Conservation (phyloP, 2,113 vertebrate species). For the Rhegmatorhina hoffmannsi region DNA sequence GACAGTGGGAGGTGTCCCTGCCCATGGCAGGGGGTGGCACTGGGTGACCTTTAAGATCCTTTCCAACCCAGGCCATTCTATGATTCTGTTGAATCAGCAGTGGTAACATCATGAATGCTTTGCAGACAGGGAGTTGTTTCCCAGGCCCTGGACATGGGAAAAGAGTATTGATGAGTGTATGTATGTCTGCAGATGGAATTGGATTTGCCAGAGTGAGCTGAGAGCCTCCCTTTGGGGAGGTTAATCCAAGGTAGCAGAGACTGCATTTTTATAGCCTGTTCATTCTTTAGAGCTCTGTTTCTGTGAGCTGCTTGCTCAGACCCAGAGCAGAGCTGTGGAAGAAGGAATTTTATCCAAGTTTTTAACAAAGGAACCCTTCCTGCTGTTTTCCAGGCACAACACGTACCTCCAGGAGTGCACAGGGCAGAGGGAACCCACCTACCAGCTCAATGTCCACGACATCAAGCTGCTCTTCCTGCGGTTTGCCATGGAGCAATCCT, state of each 20-base stretch:
- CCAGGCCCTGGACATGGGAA: neutral
- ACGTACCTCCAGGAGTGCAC: conserved; percentile 99
- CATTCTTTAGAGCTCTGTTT: neutral
- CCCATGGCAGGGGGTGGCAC: neutral
- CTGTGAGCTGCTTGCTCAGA: accelerated
- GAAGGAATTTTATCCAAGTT: neutral
- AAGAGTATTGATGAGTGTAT: neutral
- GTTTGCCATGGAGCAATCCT: conserved; percentile 96
- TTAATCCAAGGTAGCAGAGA: neutral
- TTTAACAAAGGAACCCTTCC: neutral
- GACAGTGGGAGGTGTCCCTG: neutral
- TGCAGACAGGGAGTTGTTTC: neutral
- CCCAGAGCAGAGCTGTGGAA: neutral
- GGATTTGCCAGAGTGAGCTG: neutral
- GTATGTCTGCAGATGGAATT: neutral
- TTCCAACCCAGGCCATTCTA: neutral
- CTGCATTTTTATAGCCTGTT: neutral
- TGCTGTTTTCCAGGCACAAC: conserved; percentile 85
- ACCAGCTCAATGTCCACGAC: conserved; percentile 98
- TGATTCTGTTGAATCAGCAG: neutral
- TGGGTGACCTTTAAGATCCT: neutral
- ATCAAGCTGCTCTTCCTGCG: conserved; percentile 96
- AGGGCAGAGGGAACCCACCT: conserved; percentile 95
- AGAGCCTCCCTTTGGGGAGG: neutral
- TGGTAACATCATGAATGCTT: neutral